Percentiles rank a stretch among this genome's conserved stretches.
phyloP scores from a whole-genome alignment of 2,797 vertebrate genomes.

The Threskiornis aethiopicus region DNA sequence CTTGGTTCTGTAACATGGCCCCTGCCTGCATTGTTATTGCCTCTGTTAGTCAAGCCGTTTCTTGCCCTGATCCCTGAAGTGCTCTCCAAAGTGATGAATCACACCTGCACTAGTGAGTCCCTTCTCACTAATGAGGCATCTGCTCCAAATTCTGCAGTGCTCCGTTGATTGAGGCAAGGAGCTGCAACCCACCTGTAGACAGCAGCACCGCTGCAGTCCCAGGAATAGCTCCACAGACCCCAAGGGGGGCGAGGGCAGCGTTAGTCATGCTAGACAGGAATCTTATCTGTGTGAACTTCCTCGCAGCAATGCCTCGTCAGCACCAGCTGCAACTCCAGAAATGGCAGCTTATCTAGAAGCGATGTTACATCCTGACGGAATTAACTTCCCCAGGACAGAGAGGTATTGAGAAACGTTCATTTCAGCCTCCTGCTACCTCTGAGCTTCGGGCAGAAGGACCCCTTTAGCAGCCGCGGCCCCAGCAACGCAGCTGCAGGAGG shows the following conservation, averaged over 20 bases:
- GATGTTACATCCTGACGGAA: background rate
- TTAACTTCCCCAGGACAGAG: background rate
- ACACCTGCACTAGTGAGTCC: constrained; percentile 33
- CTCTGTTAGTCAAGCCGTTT: background rate
- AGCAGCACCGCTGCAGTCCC: background rate
- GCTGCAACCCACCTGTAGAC: constrained; percentile 11
- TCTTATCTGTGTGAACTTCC: background rate
- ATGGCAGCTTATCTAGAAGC: background rate
- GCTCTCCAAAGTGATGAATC: constrained; percentile 42
- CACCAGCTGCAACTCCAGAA: background rate
- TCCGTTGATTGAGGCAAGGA: background rate
- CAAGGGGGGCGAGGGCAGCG: background rate
- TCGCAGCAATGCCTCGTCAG: background rate
- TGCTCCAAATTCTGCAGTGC: constrained; percentile 26
- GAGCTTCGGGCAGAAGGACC: background rate
- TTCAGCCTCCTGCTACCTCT: background rate
- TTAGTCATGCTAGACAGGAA: background rate
- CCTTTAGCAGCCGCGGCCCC: background rate
- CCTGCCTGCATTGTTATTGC: background rate
- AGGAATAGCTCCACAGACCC: background rate
- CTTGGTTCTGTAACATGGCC: background rate
- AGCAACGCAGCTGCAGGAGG: background rate
- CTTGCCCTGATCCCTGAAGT: constrained; percentile 17
- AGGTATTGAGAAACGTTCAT: background rate
- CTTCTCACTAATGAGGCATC: constrained; percentile 32